Conservation (phyloP, 1,140 invertebrate species). For the Drosophila tropicalis region DNA sequence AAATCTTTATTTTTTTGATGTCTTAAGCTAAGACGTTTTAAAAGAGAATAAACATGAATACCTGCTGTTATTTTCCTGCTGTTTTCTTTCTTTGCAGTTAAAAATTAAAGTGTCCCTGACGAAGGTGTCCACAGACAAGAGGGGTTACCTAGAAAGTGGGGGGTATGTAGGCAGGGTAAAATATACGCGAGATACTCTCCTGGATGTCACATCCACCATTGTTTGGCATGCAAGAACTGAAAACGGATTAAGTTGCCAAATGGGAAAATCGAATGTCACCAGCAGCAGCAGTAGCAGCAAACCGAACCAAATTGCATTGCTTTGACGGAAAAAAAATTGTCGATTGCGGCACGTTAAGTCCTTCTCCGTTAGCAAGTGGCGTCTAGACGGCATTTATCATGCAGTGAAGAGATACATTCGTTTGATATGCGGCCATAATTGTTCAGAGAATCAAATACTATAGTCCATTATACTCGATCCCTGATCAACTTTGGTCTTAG, state of each 20-base stretch:
- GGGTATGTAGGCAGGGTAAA: neutral
- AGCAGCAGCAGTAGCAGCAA: conserved; percentile 22
- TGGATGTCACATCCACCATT: conserved; percentile 32
- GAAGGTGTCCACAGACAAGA: neutral
- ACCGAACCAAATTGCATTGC: conserved; percentile 43
- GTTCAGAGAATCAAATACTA: conserved; percentile 35
- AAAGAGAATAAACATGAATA: no score
- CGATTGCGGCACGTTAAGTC: conserved; percentile 55
- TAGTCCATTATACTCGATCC: conserved; percentile 51
- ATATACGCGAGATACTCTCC: conserved; percentile 45
- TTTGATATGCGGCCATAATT: conserved; percentile 45
- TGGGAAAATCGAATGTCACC: conserved; percentile 48
- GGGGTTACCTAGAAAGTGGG: neutral
- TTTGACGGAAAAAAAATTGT: conserved; percentile 33
- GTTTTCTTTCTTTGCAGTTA: neutral
- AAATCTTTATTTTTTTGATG: no score
- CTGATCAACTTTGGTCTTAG: conserved; percentile 49
- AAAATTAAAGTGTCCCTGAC: neutral
- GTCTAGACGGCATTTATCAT: conserved; percentile 78
- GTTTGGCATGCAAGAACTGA: conserved; percentile 52
- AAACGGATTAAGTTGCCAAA: conserved; percentile 56
- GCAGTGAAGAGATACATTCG: conserved; percentile 60
- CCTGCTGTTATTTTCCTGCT: no score
- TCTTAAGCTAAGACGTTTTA: no score
- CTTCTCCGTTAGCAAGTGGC: conserved; percentile 23